Base-by-base conservation (phyloP, 2,797 vertebrate species). In the Halcyon badia region DNA sequence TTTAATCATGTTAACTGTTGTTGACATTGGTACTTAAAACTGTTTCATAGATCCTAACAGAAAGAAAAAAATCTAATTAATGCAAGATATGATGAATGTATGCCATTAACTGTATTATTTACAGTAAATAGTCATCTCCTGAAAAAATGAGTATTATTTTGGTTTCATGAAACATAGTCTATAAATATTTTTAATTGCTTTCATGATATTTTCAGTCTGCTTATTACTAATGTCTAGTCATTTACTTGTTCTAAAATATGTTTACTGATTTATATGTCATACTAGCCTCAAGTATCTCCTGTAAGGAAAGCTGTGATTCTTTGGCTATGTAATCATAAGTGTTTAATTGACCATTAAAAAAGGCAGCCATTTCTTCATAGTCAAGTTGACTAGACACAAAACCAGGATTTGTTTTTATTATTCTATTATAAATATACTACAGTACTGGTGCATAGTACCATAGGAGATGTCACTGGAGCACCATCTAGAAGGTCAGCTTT, bases 1-100 rank as follows among this genome's bases (percentile, higher is more conserved):
- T 98, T 98, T 98, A 98, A 98, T 98, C 96, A 98, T 94, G 72
- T 97, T 98, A 98, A 97, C 87, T 97, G 61, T 96, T 97, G 93
- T 98, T 98, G 95, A 97, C 95, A 97, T 96, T 98, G 90, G 76
- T 95, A 82, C 87, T 96, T 97, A 96, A 97, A 97, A 97, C 46
- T 84, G 92, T 89, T 97, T 97, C 95, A 95, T 62, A 96, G 80
- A 92, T 95, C 71, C 52, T 97, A 93, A 95, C 2, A 0, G 76
- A 97, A 94, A 62, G 58, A 57, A 83, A 90, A 96, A 97, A 96
- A 96, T 31, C n/a, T 93, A 96, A 97, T 97, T 98, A 98, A 87
- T 90, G 71, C 30, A 42, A 68, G 90, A 91, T 91, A 92, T 96
- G 87, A 98, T 97, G 82, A 95, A 97, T 97, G 72, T 64, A 77